Evolutionary conservation across 1,140 invertebrate species (phyloP).

Genomic region (Zaprionus gabonicus): DNA sequence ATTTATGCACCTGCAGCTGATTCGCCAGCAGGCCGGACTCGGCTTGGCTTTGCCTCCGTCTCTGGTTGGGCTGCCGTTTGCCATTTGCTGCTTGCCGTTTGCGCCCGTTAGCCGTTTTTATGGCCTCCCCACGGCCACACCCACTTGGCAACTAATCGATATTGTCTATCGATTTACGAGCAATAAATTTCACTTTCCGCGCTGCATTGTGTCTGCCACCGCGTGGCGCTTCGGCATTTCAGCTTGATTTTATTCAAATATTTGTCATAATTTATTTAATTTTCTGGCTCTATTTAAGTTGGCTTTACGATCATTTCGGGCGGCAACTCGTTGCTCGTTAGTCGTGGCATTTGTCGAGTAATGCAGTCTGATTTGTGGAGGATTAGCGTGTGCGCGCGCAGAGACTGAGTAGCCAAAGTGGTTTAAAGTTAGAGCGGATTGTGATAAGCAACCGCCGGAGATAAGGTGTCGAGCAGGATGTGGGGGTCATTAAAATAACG

Average conservation of each 20-base stretch:
- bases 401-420: neutral
- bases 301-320: conserved; percentile 26
- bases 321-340: conserved; percentile 40
- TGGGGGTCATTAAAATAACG: neutral
- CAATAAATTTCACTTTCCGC: conserved; percentile 81
- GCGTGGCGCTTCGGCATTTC: conserved; percentile 49
- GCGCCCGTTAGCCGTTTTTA: conserved; percentile 57
- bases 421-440: neutral
- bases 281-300: conserved; percentile 61
- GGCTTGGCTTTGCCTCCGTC: neutral
- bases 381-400: neutral
- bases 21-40: conserved; percentile 50
- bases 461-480: conserved; percentile 3
- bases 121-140: conserved; percentile 66
- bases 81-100: neutral
- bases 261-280: conserved; percentile 56
- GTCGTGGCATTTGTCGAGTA: conserved; percentile 36
- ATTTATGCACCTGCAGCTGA: conserved; percentile 81
- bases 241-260: conserved; percentile 63
- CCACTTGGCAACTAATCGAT: conserved; percentile 76
- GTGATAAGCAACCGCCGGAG: conserved; percentile 16
- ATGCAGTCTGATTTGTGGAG: conserved; percentile 34
- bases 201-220: conserved; percentile 52
- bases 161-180: conserved; percentile 77
- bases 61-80: neutral